Base-by-base conservation (phyloP, 2,888 invertebrate species). In the Tipula helvola region DNA sequence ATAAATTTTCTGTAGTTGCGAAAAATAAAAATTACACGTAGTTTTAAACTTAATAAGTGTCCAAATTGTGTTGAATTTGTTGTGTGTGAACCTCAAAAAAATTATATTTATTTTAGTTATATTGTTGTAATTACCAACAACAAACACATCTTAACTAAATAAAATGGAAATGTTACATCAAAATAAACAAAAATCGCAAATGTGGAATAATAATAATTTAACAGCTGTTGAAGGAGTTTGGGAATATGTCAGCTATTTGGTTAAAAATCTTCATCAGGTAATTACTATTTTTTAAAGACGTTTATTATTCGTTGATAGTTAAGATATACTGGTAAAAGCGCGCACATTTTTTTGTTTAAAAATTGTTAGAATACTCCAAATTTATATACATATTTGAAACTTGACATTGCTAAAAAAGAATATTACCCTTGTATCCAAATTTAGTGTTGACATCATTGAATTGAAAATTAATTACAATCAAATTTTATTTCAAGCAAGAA, bases 201-300 rank as follows among this genome's bases (percentile, higher is more conserved):
- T 42, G 39, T 39, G 41, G 42, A 85, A 85, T 85, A 85, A 85
- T 44, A 41, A 41, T 39, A 84, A 36, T 84, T 85, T 85, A 85
- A 42, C 85, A 42, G 85, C 85, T 42, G 85, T 85, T 85, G 85
- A 85, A 85, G 85, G 85, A 44, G 85, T 85, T 85, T 85, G 85
- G 85, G 85, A 85, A 85, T 85, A 85, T 44, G 85, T 85, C 18
- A 85, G 85, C 42, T 85, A 42, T 85, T 85, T 85, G 42, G 85
- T 85, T 85, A 39, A 85, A 85, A 85, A 85, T 85, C 85, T 85
- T 85, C 85, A 85, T 18, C n/a, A 85, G 85, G 85, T 85, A 85
- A 85, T 39, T 28, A 28, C 28, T 28, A 28, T 41, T n/a, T 39
- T 84, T 39, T n/a, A 84, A 7, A 13, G n/a, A 36, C 13, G 41